A percentile compares a stretch with the other conserved stretches of the same genome.
Conservation (phyloP, 2,797 vertebrate genomes). For the Chaenodraco wilsoni region DNA sequence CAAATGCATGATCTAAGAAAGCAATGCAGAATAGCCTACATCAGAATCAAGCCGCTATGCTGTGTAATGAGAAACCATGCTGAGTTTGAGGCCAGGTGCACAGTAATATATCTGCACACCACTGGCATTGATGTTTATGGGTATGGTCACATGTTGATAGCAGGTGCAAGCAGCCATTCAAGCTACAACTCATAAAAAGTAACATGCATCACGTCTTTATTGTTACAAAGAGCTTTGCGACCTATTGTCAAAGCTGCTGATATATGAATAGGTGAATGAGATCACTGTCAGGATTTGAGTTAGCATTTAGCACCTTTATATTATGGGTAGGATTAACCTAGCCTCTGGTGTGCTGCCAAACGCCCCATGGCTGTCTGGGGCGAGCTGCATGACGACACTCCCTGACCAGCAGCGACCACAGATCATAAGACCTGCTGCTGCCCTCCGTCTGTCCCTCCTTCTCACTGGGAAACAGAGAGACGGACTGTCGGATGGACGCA, state of each 20-base stretch:
- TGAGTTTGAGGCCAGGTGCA: conserved; percentile 64
- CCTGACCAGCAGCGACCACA: conserved; percentile 39
- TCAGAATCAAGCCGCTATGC: conserved; percentile 49
- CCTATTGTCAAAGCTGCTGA: conserved; percentile 22
- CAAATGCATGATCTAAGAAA: conserved; percentile 23
- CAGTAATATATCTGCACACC: conserved; percentile 50
- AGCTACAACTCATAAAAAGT: conserved; percentile 38
- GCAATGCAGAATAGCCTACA: conserved; percentile 12
- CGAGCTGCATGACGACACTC: conserved; percentile 56
- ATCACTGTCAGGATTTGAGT: conserved; percentile 34
- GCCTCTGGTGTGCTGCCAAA: conserved; percentile 42
- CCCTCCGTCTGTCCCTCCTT: conserved; percentile 57
- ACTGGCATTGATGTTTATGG: conserved; percentile 59
- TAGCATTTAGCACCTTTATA: conserved; percentile 53
- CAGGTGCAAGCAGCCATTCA: conserved; percentile 57
- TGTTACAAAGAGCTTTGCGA: conserved; percentile 25
- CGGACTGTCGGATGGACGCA: conserved; percentile 69
- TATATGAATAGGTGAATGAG: conserved; percentile 42
- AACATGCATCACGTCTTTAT: conserved; percentile 14
- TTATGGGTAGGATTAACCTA: conserved; percentile 19
- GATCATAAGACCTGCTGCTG: conserved; percentile 67
- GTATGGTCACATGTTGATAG: conserved; percentile 55
- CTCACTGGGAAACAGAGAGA: conserved; percentile 67
- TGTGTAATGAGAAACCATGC: conserved; percentile 65
- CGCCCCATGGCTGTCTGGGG: conserved; percentile 14